Percentiles rank a stretch among this genome's conserved stretches.
Conservation (phyloP, 1,140 invertebrate genomes). For the Drosophila bifasciata region DNA sequence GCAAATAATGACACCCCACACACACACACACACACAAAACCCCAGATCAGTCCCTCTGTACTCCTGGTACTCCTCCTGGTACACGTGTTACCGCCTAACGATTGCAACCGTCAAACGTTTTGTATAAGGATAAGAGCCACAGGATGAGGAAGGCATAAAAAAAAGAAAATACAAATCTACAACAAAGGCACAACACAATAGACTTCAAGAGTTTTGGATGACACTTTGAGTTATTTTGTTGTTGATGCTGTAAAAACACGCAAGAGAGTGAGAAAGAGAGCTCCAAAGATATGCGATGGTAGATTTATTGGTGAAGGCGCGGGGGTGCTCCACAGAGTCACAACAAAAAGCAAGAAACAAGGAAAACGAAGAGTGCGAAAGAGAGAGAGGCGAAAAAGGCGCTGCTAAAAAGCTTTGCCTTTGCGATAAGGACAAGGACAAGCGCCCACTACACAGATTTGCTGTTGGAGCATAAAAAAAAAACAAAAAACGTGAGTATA, state of each 20-base stretch:
- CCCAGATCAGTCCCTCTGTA: constrained; percentile 29
- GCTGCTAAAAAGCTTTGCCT: constrained; percentile 39
- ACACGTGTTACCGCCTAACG: constrained; percentile 64
- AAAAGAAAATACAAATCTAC: constrained; percentile 30
- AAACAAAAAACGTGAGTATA: constrained; percentile 15
- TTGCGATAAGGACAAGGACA: constrained; percentile 63
- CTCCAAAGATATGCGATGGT: constrained; percentile 71
- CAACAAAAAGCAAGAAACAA: constrained; percentile 23
- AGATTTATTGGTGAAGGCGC: constrained; percentile 76
- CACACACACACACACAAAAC: too few relatives aligned
- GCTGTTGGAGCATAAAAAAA: too few relatives aligned
- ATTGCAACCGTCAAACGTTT: constrained; percentile 74
- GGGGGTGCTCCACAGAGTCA: too few relatives aligned
- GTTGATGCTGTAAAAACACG: constrained; percentile 74
- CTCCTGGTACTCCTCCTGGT: constrained; percentile 28
- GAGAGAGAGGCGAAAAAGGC: constrained; percentile 15
- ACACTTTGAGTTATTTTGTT: constrained; percentile 81
- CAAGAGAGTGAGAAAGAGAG: constrained; percentile 10
- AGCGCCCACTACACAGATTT: constrained; percentile 57
- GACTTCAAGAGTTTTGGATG: constrained; percentile 78
- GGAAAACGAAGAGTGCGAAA: neutral
- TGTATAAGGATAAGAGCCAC: constrained; percentile 57
- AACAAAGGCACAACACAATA: constrained; percentile 73
- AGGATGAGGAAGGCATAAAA: constrained; percentile 12
- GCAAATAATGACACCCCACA: constrained; percentile 37